Base-by-base conservation (phyloP, 2,113 vertebrate genomes). In the Hiodon tergisus region DNA sequence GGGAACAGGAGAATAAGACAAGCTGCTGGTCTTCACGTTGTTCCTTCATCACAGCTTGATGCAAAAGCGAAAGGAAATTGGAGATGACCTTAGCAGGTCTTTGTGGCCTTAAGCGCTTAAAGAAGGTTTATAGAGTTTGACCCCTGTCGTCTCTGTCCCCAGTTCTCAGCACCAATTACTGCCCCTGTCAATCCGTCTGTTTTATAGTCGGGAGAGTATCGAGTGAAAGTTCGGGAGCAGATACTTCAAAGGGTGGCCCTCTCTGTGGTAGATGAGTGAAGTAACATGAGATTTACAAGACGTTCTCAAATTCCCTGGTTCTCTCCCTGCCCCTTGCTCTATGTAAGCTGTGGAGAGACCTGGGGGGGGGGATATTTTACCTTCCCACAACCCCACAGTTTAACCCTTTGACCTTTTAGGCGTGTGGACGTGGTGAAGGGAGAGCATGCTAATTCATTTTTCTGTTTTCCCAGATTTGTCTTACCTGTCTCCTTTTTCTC, bases 231-330 rank as follows among this genome's bases (percentile, higher is more conserved):
- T 79, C 67, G n/a, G 31, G 10, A 59, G 65, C 68, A 65, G 67
- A 72, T 78, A 84, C 86, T 82, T 87, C 83, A 90, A 88, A 87
- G 80, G 80, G 67, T 0, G 72, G 2, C 52, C 0, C 5, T 65
- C 59, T 71, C 73, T 69, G 57, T 55, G 68, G 78, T 52, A 65
- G 78, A 72, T 75, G 71, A 72, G 74, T 78, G 74, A 80, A 81
- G 86, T 77, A 88, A 88, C 84, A 71, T 78, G 84, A 90, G 77
- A 87, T 87, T 91, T 88, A 89, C 83, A 78, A 81, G 80, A 75
- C 78, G 55, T 70, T 84, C 70, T 3, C 79, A 78, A 68, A 81
- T 69, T 76, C 72, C 58, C 51, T 71, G 17, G 31, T 78, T 16
- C 55, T 50, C 11, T 7, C 59, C 68, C 65, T 74, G 67, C 68